These are phyloP conservation scores for Acanthosoma haemorrhoidale DNA, from an alignment of 2,888 invertebrate genomes.

Conservation along the genomic window DNA sequence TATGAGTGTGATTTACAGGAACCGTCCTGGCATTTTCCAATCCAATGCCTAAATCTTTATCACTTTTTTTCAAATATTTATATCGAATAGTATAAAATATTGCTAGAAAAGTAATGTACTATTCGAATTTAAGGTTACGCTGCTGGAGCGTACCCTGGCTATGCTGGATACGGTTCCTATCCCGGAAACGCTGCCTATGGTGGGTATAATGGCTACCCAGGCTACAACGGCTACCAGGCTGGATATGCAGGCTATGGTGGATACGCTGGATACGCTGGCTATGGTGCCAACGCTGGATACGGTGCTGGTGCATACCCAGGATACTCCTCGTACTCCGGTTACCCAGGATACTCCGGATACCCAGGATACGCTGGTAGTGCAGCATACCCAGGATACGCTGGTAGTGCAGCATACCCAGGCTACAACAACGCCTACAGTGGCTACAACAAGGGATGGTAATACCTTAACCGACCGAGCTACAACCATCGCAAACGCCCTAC, in stretches of 20 bases:
- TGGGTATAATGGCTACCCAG: conserved; percentile 23
- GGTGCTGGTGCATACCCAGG: not conserved
- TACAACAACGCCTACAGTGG: not conserved
- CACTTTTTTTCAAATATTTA: no score
- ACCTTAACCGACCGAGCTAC: not conserved
- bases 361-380: not conserved
- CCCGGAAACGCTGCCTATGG: conserved; percentile 17
- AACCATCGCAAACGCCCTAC: not conserved
- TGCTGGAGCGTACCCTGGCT: not conserved
- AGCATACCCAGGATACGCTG: not conserved
- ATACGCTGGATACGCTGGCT: not conserved
- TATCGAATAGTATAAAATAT: no score
- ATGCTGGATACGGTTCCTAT: not conserved
- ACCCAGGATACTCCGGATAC: not conserved
- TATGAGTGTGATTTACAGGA: no score
- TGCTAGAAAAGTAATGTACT: no score
- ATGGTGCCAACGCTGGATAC: not conserved
- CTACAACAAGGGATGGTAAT: not conserved
- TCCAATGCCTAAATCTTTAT: no score
- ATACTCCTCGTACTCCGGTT: not conserved
- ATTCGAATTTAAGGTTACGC: no score
- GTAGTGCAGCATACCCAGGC: not conserved
- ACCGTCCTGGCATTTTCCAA: no score
- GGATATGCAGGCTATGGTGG: not conserved
- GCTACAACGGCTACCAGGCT: not conserved